These are phyloP conservation scores for Bos indicus DNA, from an alignment of 2,113 vertebrate genomes.

Conservation along the genomic window DNA sequence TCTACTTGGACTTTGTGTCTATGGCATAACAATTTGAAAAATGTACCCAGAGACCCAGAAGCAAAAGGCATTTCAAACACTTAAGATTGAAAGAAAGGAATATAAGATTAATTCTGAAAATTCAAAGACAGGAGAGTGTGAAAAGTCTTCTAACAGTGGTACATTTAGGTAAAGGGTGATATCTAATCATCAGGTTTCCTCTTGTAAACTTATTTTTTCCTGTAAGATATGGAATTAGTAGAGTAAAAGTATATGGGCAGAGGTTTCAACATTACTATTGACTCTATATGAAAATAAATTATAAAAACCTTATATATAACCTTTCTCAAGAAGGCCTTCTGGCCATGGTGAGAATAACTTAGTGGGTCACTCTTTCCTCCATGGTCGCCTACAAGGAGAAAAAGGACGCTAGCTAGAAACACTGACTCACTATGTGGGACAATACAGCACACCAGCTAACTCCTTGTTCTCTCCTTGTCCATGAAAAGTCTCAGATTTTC, in stretches of 20 bases:
- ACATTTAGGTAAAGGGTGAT: neutral
- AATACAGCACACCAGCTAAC: neutral
- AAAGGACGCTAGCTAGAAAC: neutral
- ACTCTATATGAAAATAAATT: neutral
- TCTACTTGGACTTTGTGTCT: constrained; percentile 1
- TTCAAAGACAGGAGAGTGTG: neutral
- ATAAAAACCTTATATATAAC: neutral
- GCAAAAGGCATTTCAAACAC: neutral
- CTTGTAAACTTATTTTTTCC: neutral
- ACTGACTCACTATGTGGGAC: neutral
- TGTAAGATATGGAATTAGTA: neutral
- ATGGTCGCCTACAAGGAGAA: neutral
- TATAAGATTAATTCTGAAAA: neutral
- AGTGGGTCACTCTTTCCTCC: neutral
- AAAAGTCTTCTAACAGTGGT: neutral
- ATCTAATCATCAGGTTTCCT: neutral
- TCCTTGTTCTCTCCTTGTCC: neutral
- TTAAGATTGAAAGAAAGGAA: neutral
- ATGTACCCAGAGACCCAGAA: neutral
- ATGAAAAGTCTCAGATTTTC: neutral
- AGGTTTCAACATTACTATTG: neutral
- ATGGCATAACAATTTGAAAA: neutral
- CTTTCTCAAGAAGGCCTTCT: neutral
- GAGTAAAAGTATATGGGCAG: neutral
- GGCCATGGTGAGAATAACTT: neutral